Evolutionary conservation across 2,797 vertebrate species (phyloP), one percentile per base, ranked within the genome.

Genomic region (Natrix natrix): DNA sequence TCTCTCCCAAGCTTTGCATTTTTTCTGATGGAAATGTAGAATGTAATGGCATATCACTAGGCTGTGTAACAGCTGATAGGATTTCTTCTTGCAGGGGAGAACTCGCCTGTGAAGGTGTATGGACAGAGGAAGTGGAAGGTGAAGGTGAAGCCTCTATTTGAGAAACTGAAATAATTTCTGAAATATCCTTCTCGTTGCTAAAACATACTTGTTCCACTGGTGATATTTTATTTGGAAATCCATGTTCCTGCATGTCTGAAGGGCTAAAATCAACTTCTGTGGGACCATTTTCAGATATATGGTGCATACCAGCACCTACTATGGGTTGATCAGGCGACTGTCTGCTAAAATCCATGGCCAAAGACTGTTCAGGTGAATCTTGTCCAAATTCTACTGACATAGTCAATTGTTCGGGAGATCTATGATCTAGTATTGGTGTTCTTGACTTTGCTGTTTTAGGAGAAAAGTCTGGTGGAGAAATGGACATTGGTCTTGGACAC

Each of bases 181-280:
- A 97, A 95, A 98, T 97, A 93, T 99, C 98, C 20, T 96, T 98
- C 28, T 98, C 99, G 93, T 98, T 98, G 95, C 98, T 98, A 94
- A 97, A 97, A 93, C 98, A 98, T 0, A 97, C 95, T 90, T 98
- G 99, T 55, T 99, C 98, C n/a, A 94, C 93, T 43, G 97, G 97
- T 54, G 96, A 98, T 61, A 95, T 95, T 66, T 98, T 98, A 91
- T 60, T 96, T 90, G 97, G 96, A 94, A 97, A 97, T 96, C 88
- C 97, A 88, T 97, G 92, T 86, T 98, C 98, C 55, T 97, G 97
- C 95, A 97, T 97, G 86, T 99, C 98, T 88, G 98, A 98, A 88
- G 99, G 99, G 91, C 98, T 99, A 88, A 98, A 99, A 96, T 99
- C 99, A 61, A 99, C 98, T 97, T 99, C 99, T 2, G 99, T 99